These are phyloP conservation scores for Pseudachorutes palmiensis DNA, from an alignment of 1,140 invertebrate genomes.

Conservation along the genomic window DNA sequence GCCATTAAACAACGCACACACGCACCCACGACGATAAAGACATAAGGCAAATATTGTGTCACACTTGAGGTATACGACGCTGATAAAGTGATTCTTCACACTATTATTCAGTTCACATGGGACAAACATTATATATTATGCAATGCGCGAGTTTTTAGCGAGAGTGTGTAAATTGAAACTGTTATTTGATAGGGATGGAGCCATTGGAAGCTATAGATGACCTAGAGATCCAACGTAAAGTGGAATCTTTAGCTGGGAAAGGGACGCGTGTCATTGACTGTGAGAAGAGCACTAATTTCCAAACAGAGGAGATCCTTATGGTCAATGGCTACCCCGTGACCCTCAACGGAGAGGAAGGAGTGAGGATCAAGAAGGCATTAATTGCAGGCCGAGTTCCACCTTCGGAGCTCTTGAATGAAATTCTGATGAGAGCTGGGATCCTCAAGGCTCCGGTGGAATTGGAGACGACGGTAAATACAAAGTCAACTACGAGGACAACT, in stretches of 20 bases:
- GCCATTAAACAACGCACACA: too few species aligned
- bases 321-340: conserved; percentile 64
- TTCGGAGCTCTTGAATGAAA: conserved; percentile 57
- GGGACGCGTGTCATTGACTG: conserved; percentile 65
- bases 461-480: conserved; percentile 63
- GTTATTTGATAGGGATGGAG: conserved; percentile 19
- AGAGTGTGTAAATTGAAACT: too few species aligned
- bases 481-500: conserved; percentile 62
- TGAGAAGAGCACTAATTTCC: conserved; percentile 61
- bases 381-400: conserved; percentile 57
- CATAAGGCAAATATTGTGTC: too few species aligned
- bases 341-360: conserved; percentile 59
- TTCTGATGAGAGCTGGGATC: conserved; percentile 58
- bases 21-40: too few species aligned
- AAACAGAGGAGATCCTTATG: conserved; percentile 62
- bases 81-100: too few species aligned
- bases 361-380: conserved; percentile 59
- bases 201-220: conserved; percentile 47
- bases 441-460: conserved; percentile 60
- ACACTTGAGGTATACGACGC: too few species aligned
- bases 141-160: too few species aligned
- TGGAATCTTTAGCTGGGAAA: conserved; percentile 64
- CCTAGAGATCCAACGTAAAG: conserved; percentile 63
- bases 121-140: too few species aligned
- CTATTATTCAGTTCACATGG: too few species aligned